These are phyloP conservation scores for Alligator sinensis DNA, from an alignment of 2,113 vertebrate species.

Conservation along the genomic window DNA sequence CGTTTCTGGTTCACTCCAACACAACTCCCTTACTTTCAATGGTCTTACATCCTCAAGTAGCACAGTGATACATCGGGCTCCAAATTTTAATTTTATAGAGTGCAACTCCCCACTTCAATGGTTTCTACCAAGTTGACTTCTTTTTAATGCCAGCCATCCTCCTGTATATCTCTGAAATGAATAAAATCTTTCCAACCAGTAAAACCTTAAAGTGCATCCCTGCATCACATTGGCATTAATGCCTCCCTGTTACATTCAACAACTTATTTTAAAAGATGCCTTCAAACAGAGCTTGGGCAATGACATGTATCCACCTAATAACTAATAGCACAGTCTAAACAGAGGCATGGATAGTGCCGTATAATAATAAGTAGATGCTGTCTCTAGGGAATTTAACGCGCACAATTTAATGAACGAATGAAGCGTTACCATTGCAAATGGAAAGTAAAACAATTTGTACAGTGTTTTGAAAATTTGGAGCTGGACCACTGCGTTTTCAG, in stretches of 20 bases:
- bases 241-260: neutral
- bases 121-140: neutral
- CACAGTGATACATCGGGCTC: neutral
- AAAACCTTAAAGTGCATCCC: neutral
- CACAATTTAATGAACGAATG: constrained; percentile 53
- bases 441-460: constrained; percentile 56
- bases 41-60: neutral
- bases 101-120: neutral
- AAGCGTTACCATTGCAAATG: constrained; percentile 53
- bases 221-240: neutral
- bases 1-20: neutral
- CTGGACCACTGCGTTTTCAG: constrained; percentile 85
- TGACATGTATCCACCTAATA: neutral
- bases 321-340: constrained; percentile 16
- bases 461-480: constrained; percentile 66
- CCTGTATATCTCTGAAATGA: neutral
- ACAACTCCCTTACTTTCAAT: neutral
- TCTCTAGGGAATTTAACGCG: constrained; percentile 82
- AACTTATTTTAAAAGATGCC: neutral
- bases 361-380: constrained; percentile 75
- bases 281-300: neutral
- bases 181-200: neutral
- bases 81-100: neutral
- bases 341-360: constrained; percentile 30
- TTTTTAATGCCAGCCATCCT: neutral